A percentile compares a stretch with the other conserved stretches of the same genome.
Evolutionary conservation across 2,113 vertebrate species (phyloP).

Genomic region (Brienomyrus longianalis): DNA sequence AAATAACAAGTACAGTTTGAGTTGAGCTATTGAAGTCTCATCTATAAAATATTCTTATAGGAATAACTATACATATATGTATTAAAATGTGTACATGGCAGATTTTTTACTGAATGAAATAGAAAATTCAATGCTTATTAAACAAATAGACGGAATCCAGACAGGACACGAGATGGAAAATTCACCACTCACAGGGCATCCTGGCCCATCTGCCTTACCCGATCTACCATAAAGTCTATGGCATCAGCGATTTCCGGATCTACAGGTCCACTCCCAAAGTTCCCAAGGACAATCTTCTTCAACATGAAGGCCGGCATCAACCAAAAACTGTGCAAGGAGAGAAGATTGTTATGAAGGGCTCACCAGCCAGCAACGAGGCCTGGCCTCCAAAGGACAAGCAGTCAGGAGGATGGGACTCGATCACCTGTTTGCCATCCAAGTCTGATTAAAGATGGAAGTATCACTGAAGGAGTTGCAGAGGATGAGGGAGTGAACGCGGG

Average conservation of each 20-base stretch:
- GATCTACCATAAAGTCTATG: conserved; percentile 98
- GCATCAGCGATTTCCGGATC: conserved; percentile 92
- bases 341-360: not conserved
- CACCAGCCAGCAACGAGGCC: not conserved
- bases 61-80: not conserved
- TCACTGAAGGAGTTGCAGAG: conserved; percentile 95
- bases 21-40: not conserved
- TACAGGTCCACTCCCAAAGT: conserved; percentile 93
- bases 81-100: not conserved
- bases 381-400: no score
- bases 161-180: not conserved
- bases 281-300: conserved; percentile 95
- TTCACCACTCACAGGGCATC: not conserved
- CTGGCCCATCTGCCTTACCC: conserved; percentile 63
- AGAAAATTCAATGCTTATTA: not conserved
- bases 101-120: not conserved
- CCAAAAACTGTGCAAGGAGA: conserved; percentile 76
- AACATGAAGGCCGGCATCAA: conserved; percentile 96
- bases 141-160: not conserved
- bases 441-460: conserved; percentile 96
- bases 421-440: conserved; percentile 93
- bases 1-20: not conserved
- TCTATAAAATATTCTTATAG: not conserved
- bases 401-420: not conserved
- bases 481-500: conserved; percentile 88